Evolutionary conservation across 2,888 invertebrate species (phyloP).

Genomic region (Mythimna lalbum): DNA sequence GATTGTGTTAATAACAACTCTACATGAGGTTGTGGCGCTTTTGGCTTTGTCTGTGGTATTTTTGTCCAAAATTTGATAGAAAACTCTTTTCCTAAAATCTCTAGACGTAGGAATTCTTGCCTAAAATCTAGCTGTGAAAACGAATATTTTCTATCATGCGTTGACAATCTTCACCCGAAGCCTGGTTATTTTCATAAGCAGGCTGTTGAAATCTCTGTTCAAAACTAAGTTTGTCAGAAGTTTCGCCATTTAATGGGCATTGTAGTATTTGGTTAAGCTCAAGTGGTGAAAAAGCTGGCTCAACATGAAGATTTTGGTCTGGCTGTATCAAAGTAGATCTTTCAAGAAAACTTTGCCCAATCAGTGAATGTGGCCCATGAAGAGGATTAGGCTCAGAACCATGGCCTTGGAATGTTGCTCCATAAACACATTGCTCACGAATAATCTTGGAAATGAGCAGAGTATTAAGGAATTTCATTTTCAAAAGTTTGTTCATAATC

Average conservation of each 20-base stretch:
- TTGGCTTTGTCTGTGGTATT: no score
- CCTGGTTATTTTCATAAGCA: slow-evolving; percentile 3
- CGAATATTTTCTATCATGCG: neutral
- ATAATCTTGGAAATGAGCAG: neutral
- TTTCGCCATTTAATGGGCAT: neutral
- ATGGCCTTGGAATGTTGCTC: neutral
- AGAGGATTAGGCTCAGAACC: neutral
- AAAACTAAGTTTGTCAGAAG: neutral
- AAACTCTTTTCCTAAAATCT: neutral
- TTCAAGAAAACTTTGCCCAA: neutral
- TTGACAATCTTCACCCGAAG: neutral
- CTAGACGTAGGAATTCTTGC: neutral
- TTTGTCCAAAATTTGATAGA: neutral
- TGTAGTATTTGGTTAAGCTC: neutral
- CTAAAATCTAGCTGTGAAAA: neutral
- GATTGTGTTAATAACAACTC: no score
- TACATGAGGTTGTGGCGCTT: no score
- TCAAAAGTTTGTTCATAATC: neutral
- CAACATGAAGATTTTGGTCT: neutral
- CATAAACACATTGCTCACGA: neutral
- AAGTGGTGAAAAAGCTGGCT: neutral
- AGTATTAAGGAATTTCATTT: neutral
- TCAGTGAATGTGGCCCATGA: neutral
- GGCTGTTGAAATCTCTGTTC: slow-evolving; percentile 7
- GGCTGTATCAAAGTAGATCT: neutral